Base-by-base conservation (phyloP, 2,113 vertebrate genomes). In the Danionella cerebrum region DNA sequence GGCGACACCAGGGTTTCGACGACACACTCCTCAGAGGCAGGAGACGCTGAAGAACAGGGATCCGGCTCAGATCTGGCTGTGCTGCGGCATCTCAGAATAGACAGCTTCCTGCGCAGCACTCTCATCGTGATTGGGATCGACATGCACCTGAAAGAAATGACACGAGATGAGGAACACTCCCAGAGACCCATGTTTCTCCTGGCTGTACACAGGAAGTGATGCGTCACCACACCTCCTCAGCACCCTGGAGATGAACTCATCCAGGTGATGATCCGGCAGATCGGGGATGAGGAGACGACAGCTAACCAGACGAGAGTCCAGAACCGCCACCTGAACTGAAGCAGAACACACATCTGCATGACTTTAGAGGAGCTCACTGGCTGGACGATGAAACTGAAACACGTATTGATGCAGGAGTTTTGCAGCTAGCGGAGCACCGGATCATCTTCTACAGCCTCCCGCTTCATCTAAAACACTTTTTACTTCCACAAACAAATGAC, bases 91-190 rank as follows among this genome's bases (percentile, higher is more conserved):
- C 36, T 68, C 52, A 47, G 12, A 5, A 78, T 75, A 39, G 76
- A 27, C 3, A 85, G 62, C 0, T 78, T 88, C 75, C 57, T 77
- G 65, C 79, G 83, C 50, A 95, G 72, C 10, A 84, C 75, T 76
- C 79, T 87, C 84, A 93, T 83, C 52, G 88, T 86, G 67, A 85
- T 67, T 5, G 92, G 91, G 12, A 94, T 62, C 27, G 92, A 94
- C 89, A 90, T 84, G 67, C 79, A 92, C 6, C 93, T 93, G 64
- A 57, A 71, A 33, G 52, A 48, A 57, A 1, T 22, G 21, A 45
- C 12, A n/a, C n/a, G n/a, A n/a, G n/a, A n/a, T n/a, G n/a, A n/a
- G n/a, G n/a, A n/a, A n/a, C n/a, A n/a, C n/a, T n/a, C n/a, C n/a
- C n/a, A n/a, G n/a, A n/a, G n/a, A n/a, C n/a, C n/a, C n/a, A n/a